Evolutionary conservation across 2,113 vertebrate genomes (phyloP).

Genomic region (Callospermophilus lateralis): DNA sequence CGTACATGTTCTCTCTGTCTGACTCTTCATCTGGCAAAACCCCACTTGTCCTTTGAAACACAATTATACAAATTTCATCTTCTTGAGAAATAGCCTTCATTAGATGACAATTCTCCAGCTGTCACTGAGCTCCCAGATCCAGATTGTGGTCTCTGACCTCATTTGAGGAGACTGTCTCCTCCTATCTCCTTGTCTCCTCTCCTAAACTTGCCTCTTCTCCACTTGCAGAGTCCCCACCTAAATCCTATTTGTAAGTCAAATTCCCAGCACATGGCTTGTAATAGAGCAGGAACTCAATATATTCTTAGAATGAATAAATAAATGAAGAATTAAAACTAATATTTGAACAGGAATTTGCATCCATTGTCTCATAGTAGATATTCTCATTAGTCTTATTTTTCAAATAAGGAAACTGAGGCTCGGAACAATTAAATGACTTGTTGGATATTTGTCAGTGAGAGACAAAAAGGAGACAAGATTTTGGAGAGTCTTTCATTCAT

Average conservation of each 20-base stretch:
- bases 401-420: constrained; percentile 50
- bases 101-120: not conserved
- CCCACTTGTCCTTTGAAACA: not conserved
- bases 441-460: constrained; percentile 22
- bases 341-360: not conserved
- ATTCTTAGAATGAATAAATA: constrained; percentile 31
- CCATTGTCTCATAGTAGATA: not conserved
- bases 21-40: not conserved
- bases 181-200: not conserved
- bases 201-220: not conserved
- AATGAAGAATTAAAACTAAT: constrained; percentile 9
- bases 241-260: constrained; percentile 14
- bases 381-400: constrained; percentile 55
- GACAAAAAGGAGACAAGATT: not conserved
- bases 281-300: not conserved
- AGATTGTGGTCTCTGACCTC: not conserved
- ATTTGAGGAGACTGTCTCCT: not conserved
- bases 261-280: not conserved
- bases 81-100: constrained; percentile 6
- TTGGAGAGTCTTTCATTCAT: not conserved
- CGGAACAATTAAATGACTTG: constrained; percentile 43
- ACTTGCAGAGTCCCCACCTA: not conserved
- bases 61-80: not conserved
- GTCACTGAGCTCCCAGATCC: not conserved
- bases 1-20: not conserved